Conservation (phyloP, 2,113 vertebrate genomes). For the Trachemys scripta region DNA sequence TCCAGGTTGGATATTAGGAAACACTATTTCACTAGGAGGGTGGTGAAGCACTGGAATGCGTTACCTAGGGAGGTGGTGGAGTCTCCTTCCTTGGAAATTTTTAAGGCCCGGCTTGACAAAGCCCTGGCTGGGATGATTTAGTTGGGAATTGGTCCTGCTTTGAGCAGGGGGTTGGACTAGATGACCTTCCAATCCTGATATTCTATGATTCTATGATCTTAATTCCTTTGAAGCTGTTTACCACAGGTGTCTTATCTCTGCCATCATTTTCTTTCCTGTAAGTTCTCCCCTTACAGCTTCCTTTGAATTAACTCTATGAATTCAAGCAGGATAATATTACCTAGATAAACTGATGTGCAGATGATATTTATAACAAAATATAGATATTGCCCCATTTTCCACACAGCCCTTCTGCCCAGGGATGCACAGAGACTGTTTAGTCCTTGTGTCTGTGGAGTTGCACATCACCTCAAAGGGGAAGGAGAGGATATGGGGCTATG, state of each 20-base stretch:
- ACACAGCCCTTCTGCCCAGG: neutral
- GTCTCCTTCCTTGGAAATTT: too few relatives aligned
- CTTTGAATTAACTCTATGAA: neutral
- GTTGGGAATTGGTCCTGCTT: too few relatives aligned
- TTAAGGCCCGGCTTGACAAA: too few relatives aligned
- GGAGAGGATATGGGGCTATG: neutral
- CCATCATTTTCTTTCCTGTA: neutral
- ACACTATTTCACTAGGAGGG: too few relatives aligned
- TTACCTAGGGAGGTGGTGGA: too few relatives aligned
- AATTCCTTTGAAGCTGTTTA: neutral
- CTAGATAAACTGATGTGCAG: neutral
- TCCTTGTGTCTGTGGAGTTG: neutral
- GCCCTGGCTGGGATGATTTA: too few relatives aligned
- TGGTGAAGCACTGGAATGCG: too few relatives aligned
- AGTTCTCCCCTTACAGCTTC: neutral
- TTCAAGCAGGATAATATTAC: neutral
- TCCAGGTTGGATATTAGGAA: too few relatives aligned
- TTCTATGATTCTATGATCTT: neutral
- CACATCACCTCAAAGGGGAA: neutral
- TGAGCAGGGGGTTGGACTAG: too few relatives aligned
- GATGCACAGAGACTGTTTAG: neutral
- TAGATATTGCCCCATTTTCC: neutral
- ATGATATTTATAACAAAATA: neutral
- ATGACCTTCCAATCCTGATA: too few relatives aligned
- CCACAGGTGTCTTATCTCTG: neutral